phyloP scores from a whole-genome alignment of 2,888 invertebrate species.

The Eupeodes latifasciatus region DNA sequence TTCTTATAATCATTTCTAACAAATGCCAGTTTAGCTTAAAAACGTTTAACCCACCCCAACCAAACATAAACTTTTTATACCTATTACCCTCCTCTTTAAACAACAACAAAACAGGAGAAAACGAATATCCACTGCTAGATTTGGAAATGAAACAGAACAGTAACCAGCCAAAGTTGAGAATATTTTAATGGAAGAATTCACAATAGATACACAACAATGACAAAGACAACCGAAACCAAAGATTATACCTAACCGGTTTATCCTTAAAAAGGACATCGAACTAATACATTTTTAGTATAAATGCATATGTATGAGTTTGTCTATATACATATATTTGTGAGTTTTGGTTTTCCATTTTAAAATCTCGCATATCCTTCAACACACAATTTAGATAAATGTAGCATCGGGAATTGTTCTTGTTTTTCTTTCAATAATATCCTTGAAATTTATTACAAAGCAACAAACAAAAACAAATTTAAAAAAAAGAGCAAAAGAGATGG shows the following conservation, averaged over 20 bases:
- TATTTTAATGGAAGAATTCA: conserved; percentile 40
- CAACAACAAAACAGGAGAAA: conserved; percentile 29
- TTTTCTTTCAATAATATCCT: conserved; percentile 19
- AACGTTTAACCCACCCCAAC: conserved; percentile 52
- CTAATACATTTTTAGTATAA: conserved; percentile 48
- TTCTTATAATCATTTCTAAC: background rate
- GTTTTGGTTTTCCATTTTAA: conserved; percentile 60
- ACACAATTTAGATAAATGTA: conserved; percentile 27
- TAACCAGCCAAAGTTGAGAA: conserved; percentile 42
- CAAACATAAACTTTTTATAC: background rate
- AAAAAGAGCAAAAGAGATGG: conserved; percentile 5
- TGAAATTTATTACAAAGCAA: conserved; percentile 35
- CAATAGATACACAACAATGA: background rate
- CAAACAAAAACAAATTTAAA: conserved; percentile 8
- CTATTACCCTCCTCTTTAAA: conserved; percentile 44
- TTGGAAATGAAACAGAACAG: conserved; percentile 39
- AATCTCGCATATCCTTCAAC: conserved; percentile 65
- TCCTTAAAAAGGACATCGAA: conserved; percentile 53
- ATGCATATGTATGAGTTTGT: conserved; percentile 1
- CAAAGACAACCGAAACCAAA: conserved; percentile 14
- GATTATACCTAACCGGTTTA: conserved; percentile 23
- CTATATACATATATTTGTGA: conserved; percentile 9
- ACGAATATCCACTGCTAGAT: conserved; percentile 46
- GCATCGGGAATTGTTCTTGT: conserved; percentile 35
- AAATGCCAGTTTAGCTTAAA: background rate